Evolutionary conservation across 2,113 vertebrate genomes (phyloP), one percentile per base, ranked within the genome.

Genomic region (Collichthys lucidus): DNA sequence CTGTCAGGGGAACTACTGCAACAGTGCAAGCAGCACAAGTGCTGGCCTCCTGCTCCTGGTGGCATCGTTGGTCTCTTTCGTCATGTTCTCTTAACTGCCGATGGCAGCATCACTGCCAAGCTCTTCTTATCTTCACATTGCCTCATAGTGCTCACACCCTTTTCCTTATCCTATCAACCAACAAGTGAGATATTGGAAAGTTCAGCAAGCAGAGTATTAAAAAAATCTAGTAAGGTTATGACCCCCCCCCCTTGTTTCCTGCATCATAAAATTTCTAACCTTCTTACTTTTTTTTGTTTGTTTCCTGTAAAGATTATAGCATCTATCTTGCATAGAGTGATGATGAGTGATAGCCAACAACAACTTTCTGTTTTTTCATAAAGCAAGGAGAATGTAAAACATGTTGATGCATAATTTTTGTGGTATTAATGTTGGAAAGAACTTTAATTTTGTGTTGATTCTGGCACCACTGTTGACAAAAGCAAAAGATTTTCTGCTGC

Each of bases 31-130:
- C 29, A 35, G 26, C 16, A 35, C 57, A 31, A 17, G 57, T 19
- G 26, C 29, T 35, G 29, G 57, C 16, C 57, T 60, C 57, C 57
- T 60, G 26, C 57, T 60, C 57, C 57, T 60, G 57, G 57, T 35
- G 57, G 9, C 29, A 19, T 29, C 57, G 4, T 29, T 60, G 26
- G 0, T 60, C 26, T 60, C 57, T 57, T 16, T 57, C 8, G 7
- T 19, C 57, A 60, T 60, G 57, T 60, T 31, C 15, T 31, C 57
- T 31, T 59, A 59, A 31, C 26, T 17, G 57, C 6, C 29, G 26
- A 59, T 16, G 7, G 16, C 26, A 17, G 15, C 56, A 8, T 24
- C 11, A 4, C n/a, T 14, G 55, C 55, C 14, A 14, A 59, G 26
- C 29, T 31, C 9, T n/a, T 57, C 4, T 57, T 26, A 26, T 57